Evolutionary conservation across 2,113 vertebrate genomes (phyloP).

Genomic region (Coreoperca whiteheadi): DNA sequence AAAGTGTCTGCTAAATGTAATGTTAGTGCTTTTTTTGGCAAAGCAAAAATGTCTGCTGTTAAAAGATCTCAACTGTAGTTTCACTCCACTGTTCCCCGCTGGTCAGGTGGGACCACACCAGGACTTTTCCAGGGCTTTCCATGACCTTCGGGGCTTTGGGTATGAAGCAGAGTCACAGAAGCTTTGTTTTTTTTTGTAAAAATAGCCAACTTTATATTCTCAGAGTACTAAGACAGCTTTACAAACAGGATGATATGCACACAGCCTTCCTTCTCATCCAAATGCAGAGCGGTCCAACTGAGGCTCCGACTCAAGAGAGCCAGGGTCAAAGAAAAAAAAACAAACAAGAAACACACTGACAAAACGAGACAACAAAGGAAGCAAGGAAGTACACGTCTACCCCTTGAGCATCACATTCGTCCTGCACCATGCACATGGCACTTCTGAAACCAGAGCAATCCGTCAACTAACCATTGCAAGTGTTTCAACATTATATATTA

Average conservation of each 20-base stretch:
- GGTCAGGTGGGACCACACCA: too few relatives aligned
- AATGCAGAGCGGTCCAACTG: conserved; percentile 62
- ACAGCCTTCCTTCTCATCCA: conserved; percentile 85
- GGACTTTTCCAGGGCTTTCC: neutral
- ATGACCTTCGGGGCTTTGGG: neutral
- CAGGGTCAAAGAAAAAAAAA: conserved; percentile 66
- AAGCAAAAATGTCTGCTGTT: neutral
- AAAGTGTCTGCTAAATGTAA: too few relatives aligned
- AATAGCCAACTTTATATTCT: conserved; percentile 87
- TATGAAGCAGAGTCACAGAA: conserved; percentile 51
- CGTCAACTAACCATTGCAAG: conserved; percentile 46
- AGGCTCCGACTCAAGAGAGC: conserved; percentile 37
- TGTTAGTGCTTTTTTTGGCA: too few relatives aligned
- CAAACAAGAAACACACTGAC: conserved; percentile 77
- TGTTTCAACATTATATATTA: conserved; percentile 76
- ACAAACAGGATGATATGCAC: conserved; percentile 97
- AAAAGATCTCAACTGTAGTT: neutral
- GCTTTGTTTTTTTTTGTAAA: conserved; percentile 82
- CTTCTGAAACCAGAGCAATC: conserved; percentile 89
- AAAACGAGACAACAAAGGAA: conserved; percentile 65
- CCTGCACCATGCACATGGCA: conserved; percentile 37
- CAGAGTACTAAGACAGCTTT: conserved; percentile 93
- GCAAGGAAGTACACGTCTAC: conserved; percentile 70
- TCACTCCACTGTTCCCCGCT: neutral
- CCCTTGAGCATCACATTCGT: conserved; percentile 79